These are phyloP conservation scores for Hirtodrosophila trivittata DNA, from an alignment of 2,888 invertebrate genomes.

Conservation along the genomic window DNA sequence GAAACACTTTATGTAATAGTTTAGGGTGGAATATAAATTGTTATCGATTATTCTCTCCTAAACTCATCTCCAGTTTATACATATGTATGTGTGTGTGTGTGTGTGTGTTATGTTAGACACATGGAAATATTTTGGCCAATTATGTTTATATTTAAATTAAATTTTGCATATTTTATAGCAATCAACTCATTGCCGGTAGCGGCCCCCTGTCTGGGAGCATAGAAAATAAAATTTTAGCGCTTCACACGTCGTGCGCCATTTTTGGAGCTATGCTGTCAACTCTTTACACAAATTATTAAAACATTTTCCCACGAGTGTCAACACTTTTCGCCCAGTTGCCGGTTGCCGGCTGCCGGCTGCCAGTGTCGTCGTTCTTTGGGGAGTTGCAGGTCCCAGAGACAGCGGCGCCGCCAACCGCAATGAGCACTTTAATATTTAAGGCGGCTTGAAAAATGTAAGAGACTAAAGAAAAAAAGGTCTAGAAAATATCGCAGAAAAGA, in stretches of 20 bases:
- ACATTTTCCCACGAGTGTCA: slow-evolving; percentile 78
- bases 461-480: slow-evolving; percentile 50
- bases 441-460: slow-evolving; percentile 69
- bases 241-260: slow-evolving; percentile 51
- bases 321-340: slow-evolving; percentile 58
- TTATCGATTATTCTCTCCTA: too few relatives aligned
- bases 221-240: slow-evolving; percentile 59
- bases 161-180: slow-evolving; percentile 55
- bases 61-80: too few relatives aligned
- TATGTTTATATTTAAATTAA: slow-evolving; percentile 13
- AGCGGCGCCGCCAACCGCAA: slow-evolving; percentile 49
- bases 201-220: background rate
- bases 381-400: slow-evolving; percentile 20
- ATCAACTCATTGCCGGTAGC: slow-evolving; percentile 23
- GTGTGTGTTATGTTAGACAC: too few relatives aligned
- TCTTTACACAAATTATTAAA: slow-evolving; percentile 77
- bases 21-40: too few relatives aligned
- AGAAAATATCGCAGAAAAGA: slow-evolving; percentile 32
- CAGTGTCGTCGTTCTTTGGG: slow-evolving; percentile 11
- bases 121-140: too few relatives aligned
- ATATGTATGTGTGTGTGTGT: too few relatives aligned
- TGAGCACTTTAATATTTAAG: slow-evolving; percentile 74
- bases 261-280: slow-evolving; percentile 61
- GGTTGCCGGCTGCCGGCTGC: slow-evolving; percentile 29
- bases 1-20: too few relatives aligned